phyloP scores from a whole-genome alignment of 2,113 vertebrate species.

The Microcebus jonahi region DNA sequence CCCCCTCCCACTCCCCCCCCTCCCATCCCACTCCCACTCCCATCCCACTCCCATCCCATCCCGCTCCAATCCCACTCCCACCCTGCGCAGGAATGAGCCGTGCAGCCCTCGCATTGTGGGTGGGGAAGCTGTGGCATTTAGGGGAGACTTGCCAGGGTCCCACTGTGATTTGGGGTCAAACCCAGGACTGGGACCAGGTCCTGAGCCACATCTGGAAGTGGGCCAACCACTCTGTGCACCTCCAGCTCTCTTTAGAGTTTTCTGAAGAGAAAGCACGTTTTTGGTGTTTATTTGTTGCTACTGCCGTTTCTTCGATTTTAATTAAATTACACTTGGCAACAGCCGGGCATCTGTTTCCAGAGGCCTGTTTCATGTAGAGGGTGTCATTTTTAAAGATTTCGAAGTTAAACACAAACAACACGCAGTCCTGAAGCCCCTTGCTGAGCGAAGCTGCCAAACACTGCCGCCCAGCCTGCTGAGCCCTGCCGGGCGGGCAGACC shows the following conservation, averaged over 20 bases:
- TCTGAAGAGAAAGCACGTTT: conserved; percentile 12
- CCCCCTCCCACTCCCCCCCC: too few relatives aligned
- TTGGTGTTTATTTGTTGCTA: conserved; percentile 32
- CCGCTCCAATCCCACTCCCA: too few relatives aligned
- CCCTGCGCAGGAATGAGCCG: neutral
- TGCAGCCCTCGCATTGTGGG: neutral
- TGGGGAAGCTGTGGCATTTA: fast-evolving
- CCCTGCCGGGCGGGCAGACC: neutral
- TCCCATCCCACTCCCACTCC: too few relatives aligned
- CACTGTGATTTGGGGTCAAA: neutral
- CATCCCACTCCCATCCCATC: too few relatives aligned
- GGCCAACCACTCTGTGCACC: neutral
- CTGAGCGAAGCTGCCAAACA: neutral
- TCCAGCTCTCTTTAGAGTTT: neutral
- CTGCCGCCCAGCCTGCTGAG: too few relatives aligned
- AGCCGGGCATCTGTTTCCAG: conserved; percentile 45
- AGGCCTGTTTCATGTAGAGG: conserved; percentile 26
- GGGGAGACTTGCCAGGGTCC: neutral
- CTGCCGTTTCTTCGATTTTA: conserved; percentile 57
- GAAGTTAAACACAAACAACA: neutral
- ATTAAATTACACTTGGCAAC: conserved; percentile 48
- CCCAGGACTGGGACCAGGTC: neutral
- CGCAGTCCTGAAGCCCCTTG: neutral
- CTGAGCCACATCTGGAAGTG: neutral
- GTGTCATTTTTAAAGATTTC: conserved; percentile 52